A percentile compares a stretch with the other conserved stretches of the same genome.
These are phyloP conservation scores for Cephus nigrinus DNA, from an alignment of 2,888 invertebrate species.

Conservation along the genomic window DNA sequence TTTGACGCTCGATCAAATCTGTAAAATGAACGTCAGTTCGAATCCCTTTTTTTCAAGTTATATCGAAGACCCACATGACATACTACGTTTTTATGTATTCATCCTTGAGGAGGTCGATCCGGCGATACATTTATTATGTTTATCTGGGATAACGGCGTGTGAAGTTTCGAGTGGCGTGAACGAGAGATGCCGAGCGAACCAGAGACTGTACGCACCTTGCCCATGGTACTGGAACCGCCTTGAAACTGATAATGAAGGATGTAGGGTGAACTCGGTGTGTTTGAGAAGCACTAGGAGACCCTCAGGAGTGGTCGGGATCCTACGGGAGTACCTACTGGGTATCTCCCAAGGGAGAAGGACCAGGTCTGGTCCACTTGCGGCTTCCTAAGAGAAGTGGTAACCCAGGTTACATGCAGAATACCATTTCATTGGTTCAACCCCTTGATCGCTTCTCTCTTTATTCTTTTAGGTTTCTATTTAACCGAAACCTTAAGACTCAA, in stretches of 20 bases:
- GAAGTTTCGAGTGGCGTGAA: constrained; percentile 35
- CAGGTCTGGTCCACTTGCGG: constrained; percentile 16
- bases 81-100: not conserved
- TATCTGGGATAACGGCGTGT: constrained; percentile 33
- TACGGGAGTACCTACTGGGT: constrained; percentile 32
- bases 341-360: constrained; percentile 32
- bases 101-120: not conserved
- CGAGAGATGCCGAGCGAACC: constrained; percentile 17
- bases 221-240: not conserved
- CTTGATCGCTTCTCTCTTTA: not conserved
- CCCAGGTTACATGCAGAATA: constrained; percentile 57
- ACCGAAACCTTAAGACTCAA: not conserved
- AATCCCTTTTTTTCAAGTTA: not conserved
- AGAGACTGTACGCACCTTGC: not conserved
- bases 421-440: constrained; percentile 3
- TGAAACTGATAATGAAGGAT: constrained; percentile 41
- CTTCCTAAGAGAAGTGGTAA: constrained; percentile 43
- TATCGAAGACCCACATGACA: not conserved
- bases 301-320: constrained; percentile 49
- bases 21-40: constrained; percentile 2
- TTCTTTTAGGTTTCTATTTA: not conserved
- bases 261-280: constrained; percentile 39
- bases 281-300: constrained; percentile 53
- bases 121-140: not conserved
- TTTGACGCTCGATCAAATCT: constrained; percentile 18